A percentile compares a stretch with the other conserved stretches of the same genome.
These are phyloP conservation scores for Coelogynopora nodosa DNA, from an alignment of 2,888 invertebrate species.

Conservation along the genomic window DNA sequence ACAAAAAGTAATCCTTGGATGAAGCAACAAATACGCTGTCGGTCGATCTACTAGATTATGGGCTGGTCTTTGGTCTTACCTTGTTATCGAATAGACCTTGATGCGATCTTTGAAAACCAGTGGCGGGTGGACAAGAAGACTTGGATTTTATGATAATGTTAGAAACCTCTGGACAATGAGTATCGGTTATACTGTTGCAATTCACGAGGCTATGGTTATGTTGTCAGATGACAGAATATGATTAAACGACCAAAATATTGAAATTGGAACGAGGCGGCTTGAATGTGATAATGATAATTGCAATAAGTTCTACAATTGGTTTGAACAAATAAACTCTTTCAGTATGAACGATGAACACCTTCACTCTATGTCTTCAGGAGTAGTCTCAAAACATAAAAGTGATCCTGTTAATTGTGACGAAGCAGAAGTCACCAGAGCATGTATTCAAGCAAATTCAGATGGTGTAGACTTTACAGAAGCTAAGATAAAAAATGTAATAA, in stretches of 20 bases:
- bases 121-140: not conserved
- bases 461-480: slow-evolving; percentile 13
- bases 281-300: not conserved
- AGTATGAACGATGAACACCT: not conserved
- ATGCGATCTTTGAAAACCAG: not conserved
- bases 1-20: too few species aligned
- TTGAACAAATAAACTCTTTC: slow-evolving; percentile 14
- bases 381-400: not conserved
- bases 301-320: slow-evolving; percentile 18
- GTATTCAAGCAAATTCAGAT: slow-evolving; percentile 20
- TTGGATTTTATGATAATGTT: not conserved
- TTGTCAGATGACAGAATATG: not conserved
- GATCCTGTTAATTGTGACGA: slow-evolving; percentile 22
- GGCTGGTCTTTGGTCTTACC: too few species aligned
- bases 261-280: not conserved
- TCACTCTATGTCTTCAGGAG: slow-evolving; percentile 27
- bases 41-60: too few species aligned
- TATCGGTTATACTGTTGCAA: not conserved
- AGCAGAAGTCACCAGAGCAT: slow-evolving; percentile 19
- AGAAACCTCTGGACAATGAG: not conserved
- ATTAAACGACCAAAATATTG: not conserved
- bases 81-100: too few species aligned
- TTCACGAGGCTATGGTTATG: not conserved
- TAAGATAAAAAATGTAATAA: not conserved
- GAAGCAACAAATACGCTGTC: too few species aligned